Evolutionary conservation across 1,140 invertebrate species (phyloP), one percentile per base, ranked within the genome.

Genomic region (Lerema accius): DNA sequence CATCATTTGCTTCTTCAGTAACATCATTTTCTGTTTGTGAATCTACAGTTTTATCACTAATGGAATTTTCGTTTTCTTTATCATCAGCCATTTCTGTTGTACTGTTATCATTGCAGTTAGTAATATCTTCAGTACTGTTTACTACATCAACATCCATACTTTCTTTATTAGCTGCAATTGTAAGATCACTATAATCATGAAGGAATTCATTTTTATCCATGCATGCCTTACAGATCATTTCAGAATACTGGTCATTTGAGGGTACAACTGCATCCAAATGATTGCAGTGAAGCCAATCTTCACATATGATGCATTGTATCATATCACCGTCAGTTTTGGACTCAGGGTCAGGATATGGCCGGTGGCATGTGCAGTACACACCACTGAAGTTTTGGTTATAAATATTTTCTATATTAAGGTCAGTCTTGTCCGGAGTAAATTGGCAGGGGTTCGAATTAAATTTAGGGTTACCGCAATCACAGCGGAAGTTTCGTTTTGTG

Each of bases 321-420:
- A 99, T 99, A 77, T 97, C 95, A 91, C 98, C 97, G 53, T 95
- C 94, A 32, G 92, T 89, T 11, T 93, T 92, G 70, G 94, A 93
- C 58, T 98, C 96, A 5, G 95, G 94, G 92, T 99, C 98, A 9
- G 98, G 98, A 91, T 99, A 99, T 0, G 98, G 98, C 56, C 97
- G 93, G n/a, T 95, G 88, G 89, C 99, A 99, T 11, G 91, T 94
- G 80, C 99, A 99, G 84, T 99, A 99, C 3, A 96, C 71, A 0
- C 98, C 98, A 76, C 93, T 92, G 76, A 99, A 99, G 86, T 99
- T 99, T 65, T 99, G 97, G 81, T 98, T 98, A 74, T 99, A 99
- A n/a, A 84, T 81, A 88, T 99, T 99, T 13, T 93, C 91, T 13
- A 91, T 82, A 86, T 99, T 99, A 0, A 83, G 17, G 3, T 93